Evolutionary conservation across 2,797 vertebrate species (phyloP), one percentile per base, ranked within the genome.

Genomic region (Podarcis siculus): DNA sequence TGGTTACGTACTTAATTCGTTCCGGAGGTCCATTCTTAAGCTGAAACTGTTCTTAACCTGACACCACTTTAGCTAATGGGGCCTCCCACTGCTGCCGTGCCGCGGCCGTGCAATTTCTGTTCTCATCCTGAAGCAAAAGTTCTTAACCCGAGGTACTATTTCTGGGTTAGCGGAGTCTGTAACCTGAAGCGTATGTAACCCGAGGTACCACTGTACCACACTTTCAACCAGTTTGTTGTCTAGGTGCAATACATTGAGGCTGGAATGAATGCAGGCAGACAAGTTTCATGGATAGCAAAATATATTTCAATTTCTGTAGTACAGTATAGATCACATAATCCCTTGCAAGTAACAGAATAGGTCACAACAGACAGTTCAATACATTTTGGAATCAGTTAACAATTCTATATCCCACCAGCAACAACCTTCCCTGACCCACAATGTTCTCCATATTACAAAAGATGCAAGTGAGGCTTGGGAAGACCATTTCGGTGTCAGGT

Each of bases 251-350:
- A 27, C 37, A 66, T 25, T 4, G 0, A 73, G 32, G n/a, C n/a
- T 19, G 13, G 8, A 84, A 75, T 80, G 8, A 87, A 90, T 8
- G 30, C 19, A 87, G 49, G 2, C n/a, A 42, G 19, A 64, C n/a
- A 66, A 15, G 3, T 75, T 87, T 87, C 76, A 49, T 66, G 80
- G 69, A 87, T 91, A 96, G 88, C 87, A 96, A 96, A 95, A 95
- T 95, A 94, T 93, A 95, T 95, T 95, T 94, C 35, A 85, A 89
- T 79, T 89, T 92, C 86, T 89, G 88, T 88, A 92, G 91, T 91
- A 93, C 89, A 94, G 85, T 92, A 90, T 82, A 78, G 91, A 85
- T 94, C 61, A 82, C 89, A 88, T 88, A 94, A 92, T 85, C 87
- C 86, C 92, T 83, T 90, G 90, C 0, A 69, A 4, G 0, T 23